Percentiles rank a stretch among this genome's conserved stretches.
Evolutionary conservation across 2,113 vertebrate species (phyloP).

Genomic region (Acrocephalus arundinaceus): DNA sequence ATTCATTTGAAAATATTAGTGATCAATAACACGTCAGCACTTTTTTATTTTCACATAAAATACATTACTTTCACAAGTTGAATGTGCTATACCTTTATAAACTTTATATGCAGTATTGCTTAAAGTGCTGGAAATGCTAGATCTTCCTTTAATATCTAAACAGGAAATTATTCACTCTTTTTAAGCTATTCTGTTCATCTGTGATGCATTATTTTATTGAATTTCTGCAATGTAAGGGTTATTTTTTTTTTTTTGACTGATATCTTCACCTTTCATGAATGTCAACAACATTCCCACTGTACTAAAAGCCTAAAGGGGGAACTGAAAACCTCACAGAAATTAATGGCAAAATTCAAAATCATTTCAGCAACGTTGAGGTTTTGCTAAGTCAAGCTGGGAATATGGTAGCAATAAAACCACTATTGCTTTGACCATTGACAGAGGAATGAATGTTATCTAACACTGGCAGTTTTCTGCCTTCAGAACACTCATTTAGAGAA

Average conservation of each 20-base stretch:
- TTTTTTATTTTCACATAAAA: background rate
- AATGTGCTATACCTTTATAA: background rate
- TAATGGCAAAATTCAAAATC: background rate
- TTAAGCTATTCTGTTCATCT: slow-evolving; percentile 19
- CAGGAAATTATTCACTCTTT: slow-evolving; percentile 54
- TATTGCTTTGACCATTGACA: background rate
- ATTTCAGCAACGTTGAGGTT: background rate
- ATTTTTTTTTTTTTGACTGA: background rate
- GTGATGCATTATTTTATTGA: slow-evolving; percentile 33
- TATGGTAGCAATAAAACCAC: slow-evolving; percentile 20
- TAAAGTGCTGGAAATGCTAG: background rate
- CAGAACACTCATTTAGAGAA: background rate
- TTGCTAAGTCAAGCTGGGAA: background rate
- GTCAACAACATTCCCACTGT: background rate
- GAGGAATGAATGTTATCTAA: background rate
- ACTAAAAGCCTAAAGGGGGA: background rate
- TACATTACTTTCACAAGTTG: background rate
- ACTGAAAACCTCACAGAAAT: background rate
- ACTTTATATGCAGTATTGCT: background rate
- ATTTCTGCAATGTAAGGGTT: background rate
- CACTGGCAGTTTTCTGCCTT: background rate
- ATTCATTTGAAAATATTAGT: slow-evolving; percentile 9
- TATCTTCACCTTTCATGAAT: background rate
- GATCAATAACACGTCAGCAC: background rate
- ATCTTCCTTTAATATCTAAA: slow-evolving; percentile 23